Percentiles rank a stretch among this genome's conserved stretches.
phyloP scores from a whole-genome alignment of 2,113 vertebrate genomes.

The Melanerpes formicivorus region DNA sequence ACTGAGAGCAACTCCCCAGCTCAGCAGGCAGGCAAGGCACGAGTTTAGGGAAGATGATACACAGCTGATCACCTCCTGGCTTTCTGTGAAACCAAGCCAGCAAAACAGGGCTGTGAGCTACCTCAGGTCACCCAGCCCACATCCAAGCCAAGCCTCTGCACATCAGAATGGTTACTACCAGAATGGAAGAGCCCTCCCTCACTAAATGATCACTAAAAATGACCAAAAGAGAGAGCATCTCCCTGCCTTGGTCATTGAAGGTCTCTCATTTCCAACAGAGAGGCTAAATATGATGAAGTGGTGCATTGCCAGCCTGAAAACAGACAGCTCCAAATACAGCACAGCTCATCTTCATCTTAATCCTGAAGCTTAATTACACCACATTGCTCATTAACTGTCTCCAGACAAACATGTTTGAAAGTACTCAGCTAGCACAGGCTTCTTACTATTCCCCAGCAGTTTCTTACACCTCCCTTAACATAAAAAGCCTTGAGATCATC shows the following conservation, averaged over 20 bases:
- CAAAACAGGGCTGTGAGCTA: neutral
- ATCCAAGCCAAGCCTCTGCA: neutral
- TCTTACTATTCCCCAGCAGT: neutral
- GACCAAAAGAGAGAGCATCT: neutral
- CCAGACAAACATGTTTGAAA: constrained; percentile 13
- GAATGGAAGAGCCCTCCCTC: too few relatives aligned
- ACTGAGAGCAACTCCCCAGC: neutral
- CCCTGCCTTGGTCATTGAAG: neutral
- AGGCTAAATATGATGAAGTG: neutral
- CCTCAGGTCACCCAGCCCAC: neutral
- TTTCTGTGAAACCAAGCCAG: neutral
- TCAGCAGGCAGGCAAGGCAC: neutral
- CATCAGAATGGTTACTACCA: too few relatives aligned
- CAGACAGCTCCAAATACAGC: constrained; percentile 14
- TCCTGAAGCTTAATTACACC: constrained; percentile 28
- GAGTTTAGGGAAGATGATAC: neutral
- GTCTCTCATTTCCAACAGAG: neutral
- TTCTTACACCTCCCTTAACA: constrained; percentile 1
- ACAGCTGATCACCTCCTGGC: neutral
- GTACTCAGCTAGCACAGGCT: neutral
- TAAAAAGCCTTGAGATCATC: constrained; percentile 5
- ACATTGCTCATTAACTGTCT: constrained; percentile 36
- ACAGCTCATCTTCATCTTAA: constrained; percentile 21
- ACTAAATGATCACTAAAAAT: neutral
- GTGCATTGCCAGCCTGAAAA: constrained; percentile 1